Evolutionary conservation across 2,113 vertebrate genomes (phyloP), one percentile per base, ranked within the genome.

Genomic region (Dicentrarchus labrax): DNA sequence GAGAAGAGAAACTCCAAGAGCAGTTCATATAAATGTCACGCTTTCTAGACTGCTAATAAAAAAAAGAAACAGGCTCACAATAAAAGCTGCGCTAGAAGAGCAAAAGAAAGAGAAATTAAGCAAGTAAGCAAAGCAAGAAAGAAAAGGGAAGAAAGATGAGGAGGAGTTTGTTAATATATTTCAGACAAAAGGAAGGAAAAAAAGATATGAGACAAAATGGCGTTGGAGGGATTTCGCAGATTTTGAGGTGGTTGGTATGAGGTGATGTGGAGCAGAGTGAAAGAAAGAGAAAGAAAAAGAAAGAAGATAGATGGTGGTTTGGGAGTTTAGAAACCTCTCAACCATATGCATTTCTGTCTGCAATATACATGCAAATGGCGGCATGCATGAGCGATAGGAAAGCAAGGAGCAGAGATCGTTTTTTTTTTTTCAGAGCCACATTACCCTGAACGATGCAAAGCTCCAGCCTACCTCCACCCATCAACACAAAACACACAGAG

Each of bases 321-420:
- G 70, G 84, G 84, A 86, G 68, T 86, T 91, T 70, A 82, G 87
- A 89, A 89, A 87, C 76, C 83, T 84, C 74, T 86, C 74, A 89
- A 78, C 84, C 84, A 89, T 90, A 86, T 87, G 85, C 80, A 83
- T 90, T 83, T 89, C 83, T 90, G 83, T 81, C 80, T 90, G 91
- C 86, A 93, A 93, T 91, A 92, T 90, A 89, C 86, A 93, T 91
- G 91, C 89, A 94, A 94, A 94, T 92, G 76, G 76, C 43, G 24
- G 81, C 83, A 86, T 84, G 84, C 86, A 84, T 83, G 76, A 82
- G 82, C 67, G 85, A 88, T 70, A 78, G 87, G 67, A 86, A 85
- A 85, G 90, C 87, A 77, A 80, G 81, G 77, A 90, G 85, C 64
- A 77, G 77, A 86, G 79, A 72, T 65, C 41, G 50, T 66, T 76